Evolutionary conservation across 2,113 vertebrate genomes (phyloP), one percentile per base, ranked within the genome.

Genomic region (Copsychus sechellarum): DNA sequence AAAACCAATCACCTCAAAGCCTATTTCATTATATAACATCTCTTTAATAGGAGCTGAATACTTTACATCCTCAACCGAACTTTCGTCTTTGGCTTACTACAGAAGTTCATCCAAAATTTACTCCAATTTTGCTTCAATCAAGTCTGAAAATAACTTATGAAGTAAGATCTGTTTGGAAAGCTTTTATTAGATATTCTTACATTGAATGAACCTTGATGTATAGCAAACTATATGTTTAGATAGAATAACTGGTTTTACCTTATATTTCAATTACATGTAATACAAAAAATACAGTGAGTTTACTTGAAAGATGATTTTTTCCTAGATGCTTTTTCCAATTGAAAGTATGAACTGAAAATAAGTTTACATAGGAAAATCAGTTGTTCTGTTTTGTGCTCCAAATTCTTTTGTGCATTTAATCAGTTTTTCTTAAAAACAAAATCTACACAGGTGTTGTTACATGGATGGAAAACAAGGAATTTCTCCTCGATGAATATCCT

Each of bases 61-160:
- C 95, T 18, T 97, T 99, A 40, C 98, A 98, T 33, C 99, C 99
- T 64, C 99, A 99, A 96, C 95, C 98, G 36, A 98, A 98, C 60
- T 99, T 99, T 95, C 99, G 99, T 90, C 98, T 99, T 86, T 99
- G 99, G 99, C 98, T 99, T 65, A 99, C 99, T 76, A 98, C 99
- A 10, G 99, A 99, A 97, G 98, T 99, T 95, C 99, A 99, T 94
- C 97, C 98, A 29, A 98, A 98, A 84, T 99, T 99, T 96, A 98
- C 99, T 73, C 98, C 98, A 2, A 99, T 99, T 92, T 97, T 99
- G 70, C 98, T 99, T 88, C 99, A 99, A 57, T 99, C 99, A 93
- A 99, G 99, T 97, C 97, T 99, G 77, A 99, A 99, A 96, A 98
- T 99, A 98, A 99, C 99, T 21, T 99, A 99, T 4, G 99, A 99